Base-by-base conservation (phyloP, 1,140 invertebrate species). In the Tribolium madens region DNA sequence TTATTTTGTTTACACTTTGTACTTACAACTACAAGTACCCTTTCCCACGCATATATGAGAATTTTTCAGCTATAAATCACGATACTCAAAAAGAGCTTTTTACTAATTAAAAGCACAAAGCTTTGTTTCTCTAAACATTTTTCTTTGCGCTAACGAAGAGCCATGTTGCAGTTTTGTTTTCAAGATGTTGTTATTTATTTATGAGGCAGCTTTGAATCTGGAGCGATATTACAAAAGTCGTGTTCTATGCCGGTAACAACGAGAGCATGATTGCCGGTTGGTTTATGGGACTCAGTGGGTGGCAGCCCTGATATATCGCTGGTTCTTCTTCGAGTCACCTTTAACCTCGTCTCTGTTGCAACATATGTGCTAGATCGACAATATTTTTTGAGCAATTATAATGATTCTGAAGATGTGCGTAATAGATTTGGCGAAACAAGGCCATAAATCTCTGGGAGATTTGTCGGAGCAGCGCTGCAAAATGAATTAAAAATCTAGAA, bases 401-500 rank as follows among this genome's bases (percentile, higher is more conserved):
- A n/a, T 64, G 26, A 12, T 64, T 10, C 57, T 64, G n/a, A 26
- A 64, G 26, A 64, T 26, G 57, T 64, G 6, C 48, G 75, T 33
- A 76, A 80, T 80, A 77, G 79, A 80, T 80, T 81, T 78, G 60
- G 68, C 47, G 52, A 31, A 75, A 77, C 76, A 76, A 42, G 57
- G 71, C 73, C 74, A 82, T 82, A 82, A 82, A 82, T 82, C 76
- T 81, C 48, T 14, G 31, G 64, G 78, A 78, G 76, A 79, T 81
- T 81, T 79, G 77, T 81, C 72, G 46, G 7, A 73, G 46, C 53
- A 73, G 46, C 53, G 73, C 50, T 14, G 76, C 64, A 73, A 81
- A 81, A 81, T 82, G 82, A 82, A 82, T 83, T 81, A 82, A 82
- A 83, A 83, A 82, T 81, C 82, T 64, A 77, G 80, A 81, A 82